Evolutionary conservation across 2,113 vertebrate species (phyloP), one percentile per base, ranked within the genome.

Genomic region (Ramphastos sulfuratus): DNA sequence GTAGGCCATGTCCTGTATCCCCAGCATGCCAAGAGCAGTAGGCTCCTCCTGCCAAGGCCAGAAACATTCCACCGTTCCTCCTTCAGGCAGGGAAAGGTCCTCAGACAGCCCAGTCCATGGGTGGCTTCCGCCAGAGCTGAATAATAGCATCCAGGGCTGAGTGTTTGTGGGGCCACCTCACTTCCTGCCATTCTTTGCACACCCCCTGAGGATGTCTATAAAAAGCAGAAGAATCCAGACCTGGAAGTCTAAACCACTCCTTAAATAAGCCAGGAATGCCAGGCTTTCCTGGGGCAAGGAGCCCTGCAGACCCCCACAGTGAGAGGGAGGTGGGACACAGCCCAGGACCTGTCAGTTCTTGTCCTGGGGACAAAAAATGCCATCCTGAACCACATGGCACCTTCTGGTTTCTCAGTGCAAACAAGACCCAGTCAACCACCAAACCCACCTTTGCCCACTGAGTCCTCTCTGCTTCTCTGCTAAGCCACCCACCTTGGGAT

Each of bases 101-200:
- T 50, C 30, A 4, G 2, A 39, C 60, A 65, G 30, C 81, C 59
- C 35, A 9, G 82, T 60, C 65, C 4, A 24, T 2, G 28, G 24
- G 8, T 5, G 0, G 56, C 78, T 89, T 87, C 93, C 67, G 13
- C 52, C 54, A 13, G 46, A 1, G 3, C 59, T 7, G 28, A 92
- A 93, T 93, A 96, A 90, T 75, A 64, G 77, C 5, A 0, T 30
- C 58, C 59, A 30, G 69, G 56, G 46, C 58, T 1, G 39, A 71
- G 71, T 9, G 2, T 69, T 24, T 14, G 24, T 3, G 9, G 30
- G 71, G 71, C 87, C 21, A 1, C 61, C 1, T 30, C 5, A 2
- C 31, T 96, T 95, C 92, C 95, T 85, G 90, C 50, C 88, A 95
- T 96, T 96, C 94, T 95, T 85, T 19, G 21, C 5, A 2, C 54